Base-by-base conservation (phyloP, 2,113 vertebrate genomes). In the Dendropsophus ebraccatus region DNA sequence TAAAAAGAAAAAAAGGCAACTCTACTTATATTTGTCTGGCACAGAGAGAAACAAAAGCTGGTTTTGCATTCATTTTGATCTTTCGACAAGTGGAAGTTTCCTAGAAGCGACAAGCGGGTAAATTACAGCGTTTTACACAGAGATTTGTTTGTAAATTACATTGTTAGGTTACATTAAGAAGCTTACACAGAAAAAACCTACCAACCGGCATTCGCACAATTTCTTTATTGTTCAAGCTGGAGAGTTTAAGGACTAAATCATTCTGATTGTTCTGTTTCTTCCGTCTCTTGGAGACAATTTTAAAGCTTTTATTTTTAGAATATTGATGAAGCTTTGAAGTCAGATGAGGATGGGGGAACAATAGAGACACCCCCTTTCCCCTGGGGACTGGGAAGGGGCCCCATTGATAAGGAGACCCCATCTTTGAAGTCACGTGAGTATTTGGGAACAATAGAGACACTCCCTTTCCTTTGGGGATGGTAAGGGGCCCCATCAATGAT, bases 31-130 rank as follows among this genome's bases (percentile, higher is more conserved):
- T 89, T 93, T 92, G 93, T 92, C 92, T 92, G 93, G 90, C 89
- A 92, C 93, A 95, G 92, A 94, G 91, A 84, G 87, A 91, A 94
- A 81, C 94, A 95, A 93, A 95, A 94, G 91, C 92, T 93, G 88
- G 94, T 92, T 94, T 92, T 94, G 94, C 92, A 95, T 90, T 93
- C 90, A 95, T 91, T 91, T 92, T 91, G 89, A 96, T 94, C 85
- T 91, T 92, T 94, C 91, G 93, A 93, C 83, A 90, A 88, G 88
- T 89, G 88, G 88, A 92, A 84, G 91, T 89, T 92, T 92, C 85
- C 74, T 90, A 94, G 92, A 95, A 91, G 95, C 94, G 96, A 97
- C 94, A 96, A 96, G 95, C 95, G 96, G 93, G 92, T 62, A 96
- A 94, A 95, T 94, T 94, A 97, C 95, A 96, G 94, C 93, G 94